These are phyloP conservation scores for Felis chaus DNA, from an alignment of 2,113 vertebrate species.

Conservation along the genomic window DNA sequence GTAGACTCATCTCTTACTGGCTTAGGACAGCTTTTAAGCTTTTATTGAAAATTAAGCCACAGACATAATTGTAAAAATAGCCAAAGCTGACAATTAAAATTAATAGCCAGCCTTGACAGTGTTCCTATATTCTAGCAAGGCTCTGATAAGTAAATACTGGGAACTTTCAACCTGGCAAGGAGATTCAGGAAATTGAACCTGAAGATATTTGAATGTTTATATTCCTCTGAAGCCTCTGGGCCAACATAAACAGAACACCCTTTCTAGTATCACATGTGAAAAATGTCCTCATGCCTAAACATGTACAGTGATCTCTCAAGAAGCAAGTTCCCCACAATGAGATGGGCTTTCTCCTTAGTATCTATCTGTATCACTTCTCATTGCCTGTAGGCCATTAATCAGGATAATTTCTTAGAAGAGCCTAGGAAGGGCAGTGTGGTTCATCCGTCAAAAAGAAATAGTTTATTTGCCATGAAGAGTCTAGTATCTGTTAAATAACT, in stretches of 20 bases:
- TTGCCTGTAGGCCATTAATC: background rate
- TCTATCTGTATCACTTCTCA: background rate
- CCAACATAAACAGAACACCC: background rate
- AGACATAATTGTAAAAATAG: background rate
- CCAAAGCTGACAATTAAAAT: background rate
- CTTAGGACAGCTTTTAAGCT: background rate
- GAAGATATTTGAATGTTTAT: background rate
- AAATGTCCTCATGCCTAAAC: background rate
- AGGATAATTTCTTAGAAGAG: background rate
- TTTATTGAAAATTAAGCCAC: slow-evolving; percentile 24
- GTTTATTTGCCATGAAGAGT: background rate
- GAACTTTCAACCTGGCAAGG: background rate
- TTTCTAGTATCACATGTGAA: background rate
- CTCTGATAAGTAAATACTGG: background rate
- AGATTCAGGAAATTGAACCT: background rate
- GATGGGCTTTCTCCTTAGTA: background rate
- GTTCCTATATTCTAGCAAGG: background rate
- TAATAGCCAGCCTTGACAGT: background rate
- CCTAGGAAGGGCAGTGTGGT: rapidly evolving
- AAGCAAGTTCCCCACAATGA: background rate
- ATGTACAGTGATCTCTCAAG: background rate
- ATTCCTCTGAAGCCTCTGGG: background rate
- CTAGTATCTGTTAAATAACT: background rate
- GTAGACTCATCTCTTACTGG: background rate
- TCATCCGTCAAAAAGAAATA: background rate